Evolutionary conservation across 2,797 vertebrate species (phyloP).

Genomic region (Takifugu ocellatus): DNA sequence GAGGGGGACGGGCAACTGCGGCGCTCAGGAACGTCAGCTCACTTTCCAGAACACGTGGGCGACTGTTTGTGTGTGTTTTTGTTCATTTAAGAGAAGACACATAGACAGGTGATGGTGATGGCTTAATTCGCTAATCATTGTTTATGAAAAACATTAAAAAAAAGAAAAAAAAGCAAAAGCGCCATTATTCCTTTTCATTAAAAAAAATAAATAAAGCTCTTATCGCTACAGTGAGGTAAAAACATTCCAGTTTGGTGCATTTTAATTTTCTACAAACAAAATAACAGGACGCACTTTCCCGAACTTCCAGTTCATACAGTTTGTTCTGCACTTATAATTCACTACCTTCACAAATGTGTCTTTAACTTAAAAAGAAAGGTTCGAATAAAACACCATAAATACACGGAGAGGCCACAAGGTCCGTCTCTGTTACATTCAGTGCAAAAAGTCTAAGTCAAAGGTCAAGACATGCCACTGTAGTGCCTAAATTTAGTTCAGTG

Average conservation of each 20-base stretch:
- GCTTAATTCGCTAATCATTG: slow-evolving; percentile 11
- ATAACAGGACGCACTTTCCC: background rate
- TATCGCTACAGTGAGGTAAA: slow-evolving; percentile 37
- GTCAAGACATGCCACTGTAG: slow-evolving; percentile 47
- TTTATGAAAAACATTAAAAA: slow-evolving; percentile 4
- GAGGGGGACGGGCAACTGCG: background rate
- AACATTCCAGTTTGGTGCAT: slow-evolving; percentile 24
- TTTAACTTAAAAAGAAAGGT: slow-evolving; percentile 15
- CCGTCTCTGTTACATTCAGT: slow-evolving; percentile 48
- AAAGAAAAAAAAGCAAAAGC: slow-evolving; percentile 7
- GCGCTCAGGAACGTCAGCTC: too few relatives aligned
- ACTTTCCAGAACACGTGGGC: too few relatives aligned
- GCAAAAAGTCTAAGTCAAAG: slow-evolving; percentile 62
- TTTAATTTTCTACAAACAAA: slow-evolving; percentile 18
- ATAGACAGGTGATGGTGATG: background rate
- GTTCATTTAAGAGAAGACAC: slow-evolving; percentile 1
- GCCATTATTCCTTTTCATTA: slow-evolving; percentile 28
- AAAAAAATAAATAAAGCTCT: background rate
- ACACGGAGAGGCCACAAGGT: slow-evolving; percentile 33
- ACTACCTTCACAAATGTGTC: slow-evolving; percentile 5
- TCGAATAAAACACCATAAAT: slow-evolving; percentile 43
- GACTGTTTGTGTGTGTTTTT: slow-evolving; percentile 1
- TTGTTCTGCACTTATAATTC: slow-evolving; percentile 8
- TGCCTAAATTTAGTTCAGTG: slow-evolving; percentile 57
- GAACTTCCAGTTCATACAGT: background rate